Conservation (phyloP, 2,113 vertebrate genomes). For the Lagenorhynchus albirostris region DNA sequence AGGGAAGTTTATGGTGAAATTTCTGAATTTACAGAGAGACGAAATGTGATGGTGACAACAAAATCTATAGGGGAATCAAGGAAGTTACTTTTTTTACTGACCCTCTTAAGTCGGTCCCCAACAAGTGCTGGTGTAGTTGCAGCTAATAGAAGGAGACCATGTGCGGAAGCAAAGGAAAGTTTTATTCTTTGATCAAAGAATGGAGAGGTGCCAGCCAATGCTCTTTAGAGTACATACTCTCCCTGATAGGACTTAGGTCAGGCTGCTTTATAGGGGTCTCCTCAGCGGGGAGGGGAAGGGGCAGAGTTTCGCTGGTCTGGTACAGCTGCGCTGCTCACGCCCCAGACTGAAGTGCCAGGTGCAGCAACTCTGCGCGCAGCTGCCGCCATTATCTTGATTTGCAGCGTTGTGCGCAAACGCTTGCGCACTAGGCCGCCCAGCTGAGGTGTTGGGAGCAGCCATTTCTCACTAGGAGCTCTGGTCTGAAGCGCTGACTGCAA, state of each 20-base stretch:
- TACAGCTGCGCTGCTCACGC: not conserved
- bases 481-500: not conserved
- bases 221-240: not conserved
- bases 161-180: not conserved
- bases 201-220: not conserved
- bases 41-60: not conserved
- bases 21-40: not conserved
- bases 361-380: not conserved
- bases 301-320: not conserved
- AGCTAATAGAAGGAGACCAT: no score
- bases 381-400: accelerated
- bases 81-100: not conserved
- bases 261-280: not conserved
- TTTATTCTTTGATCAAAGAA: not conserved
- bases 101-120: not conserved
- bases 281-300: not conserved
- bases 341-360: not conserved
- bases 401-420: not conserved
- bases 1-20: not conserved
- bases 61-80: not conserved
- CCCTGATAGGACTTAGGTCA: not conserved
- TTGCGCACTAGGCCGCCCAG: not conserved
- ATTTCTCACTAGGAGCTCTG: not conserved
- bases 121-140: not conserved
- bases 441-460: not conserved